Conservation (phyloP, 2,113 vertebrate species). For the Apeltes quadracus region DNA sequence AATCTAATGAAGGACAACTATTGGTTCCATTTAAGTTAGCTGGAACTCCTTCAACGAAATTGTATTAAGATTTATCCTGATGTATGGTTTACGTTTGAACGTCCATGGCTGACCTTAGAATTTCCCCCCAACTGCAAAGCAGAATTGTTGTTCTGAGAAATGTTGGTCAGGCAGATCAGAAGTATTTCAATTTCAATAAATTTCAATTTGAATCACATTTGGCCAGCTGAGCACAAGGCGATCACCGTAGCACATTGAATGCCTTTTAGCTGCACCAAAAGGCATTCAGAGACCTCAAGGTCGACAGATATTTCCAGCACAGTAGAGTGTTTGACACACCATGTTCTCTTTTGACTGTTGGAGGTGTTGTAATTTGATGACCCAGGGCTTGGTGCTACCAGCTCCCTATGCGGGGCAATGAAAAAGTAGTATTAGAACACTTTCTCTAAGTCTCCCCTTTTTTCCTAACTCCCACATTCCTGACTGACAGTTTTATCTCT, state of each 20-base stretch:
- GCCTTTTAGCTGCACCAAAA: conserved; percentile 1
- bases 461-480: conserved; percentile 14
- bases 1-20: background rate
- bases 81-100: background rate
- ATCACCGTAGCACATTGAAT: background rate
- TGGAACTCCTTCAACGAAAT: background rate
- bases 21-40: background rate
- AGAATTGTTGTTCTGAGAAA: background rate
- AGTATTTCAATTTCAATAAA: conserved; percentile 9
- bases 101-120: background rate
- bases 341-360: conserved; percentile 7
- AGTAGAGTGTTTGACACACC: background rate
- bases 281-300: background rate
- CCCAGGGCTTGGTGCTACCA: background rate
- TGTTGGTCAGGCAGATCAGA: background rate
- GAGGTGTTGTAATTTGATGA: conserved; percentile 3
- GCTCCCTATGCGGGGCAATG: background rate
- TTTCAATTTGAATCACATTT: conserved; percentile 6
- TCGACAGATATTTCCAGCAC: background rate
- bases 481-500: conserved; percentile 47
- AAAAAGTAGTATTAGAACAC: background rate
- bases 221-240: background rate
- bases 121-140: background rate
- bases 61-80: background rate
- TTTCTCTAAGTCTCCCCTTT: conserved; percentile 14